phyloP scores from a whole-genome alignment of 2,797 vertebrate genomes.

The Pogoniulus pusillus region DNA sequence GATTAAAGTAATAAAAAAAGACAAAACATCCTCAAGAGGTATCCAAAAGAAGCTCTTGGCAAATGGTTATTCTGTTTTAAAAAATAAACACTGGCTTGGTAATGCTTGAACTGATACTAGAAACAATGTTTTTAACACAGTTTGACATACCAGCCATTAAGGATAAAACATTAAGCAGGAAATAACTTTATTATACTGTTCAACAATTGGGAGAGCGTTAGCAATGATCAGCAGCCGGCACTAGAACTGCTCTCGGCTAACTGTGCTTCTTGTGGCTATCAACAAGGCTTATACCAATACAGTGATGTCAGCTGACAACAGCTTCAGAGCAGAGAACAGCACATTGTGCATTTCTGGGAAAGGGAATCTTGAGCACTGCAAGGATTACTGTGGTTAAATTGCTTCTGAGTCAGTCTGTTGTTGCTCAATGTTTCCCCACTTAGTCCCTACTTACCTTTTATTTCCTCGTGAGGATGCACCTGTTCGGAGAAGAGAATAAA shows the following conservation, averaged over 20 bases:
- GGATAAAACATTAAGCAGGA: neutral
- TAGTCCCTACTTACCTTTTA: neutral
- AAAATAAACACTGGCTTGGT: neutral
- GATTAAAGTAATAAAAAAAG: neutral
- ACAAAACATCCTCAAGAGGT: neutral
- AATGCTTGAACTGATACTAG: neutral
- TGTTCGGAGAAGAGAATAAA: neutral
- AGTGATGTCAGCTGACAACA: neutral
- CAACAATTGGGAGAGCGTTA: neutral
- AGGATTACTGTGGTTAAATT: conserved; percentile 27
- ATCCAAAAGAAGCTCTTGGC: neutral
- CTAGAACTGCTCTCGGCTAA: neutral
- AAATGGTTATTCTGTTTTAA: neutral
- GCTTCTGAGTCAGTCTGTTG: neutral
- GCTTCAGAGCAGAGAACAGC: conserved; percentile 18
- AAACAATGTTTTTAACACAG: conserved; percentile 2
- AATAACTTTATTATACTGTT: neutral
- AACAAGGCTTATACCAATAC: neutral
- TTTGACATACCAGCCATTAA: neutral
- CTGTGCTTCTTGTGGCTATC: neutral
- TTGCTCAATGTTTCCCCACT: neutral
- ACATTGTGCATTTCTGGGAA: conserved; percentile 15
- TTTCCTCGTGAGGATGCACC: conserved; percentile 24
- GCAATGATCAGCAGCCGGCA: neutral
- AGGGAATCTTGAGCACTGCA: neutral